Base-by-base conservation (phyloP, 2,797 vertebrate genomes). In the Pantherophis alleghaniensis region DNA sequence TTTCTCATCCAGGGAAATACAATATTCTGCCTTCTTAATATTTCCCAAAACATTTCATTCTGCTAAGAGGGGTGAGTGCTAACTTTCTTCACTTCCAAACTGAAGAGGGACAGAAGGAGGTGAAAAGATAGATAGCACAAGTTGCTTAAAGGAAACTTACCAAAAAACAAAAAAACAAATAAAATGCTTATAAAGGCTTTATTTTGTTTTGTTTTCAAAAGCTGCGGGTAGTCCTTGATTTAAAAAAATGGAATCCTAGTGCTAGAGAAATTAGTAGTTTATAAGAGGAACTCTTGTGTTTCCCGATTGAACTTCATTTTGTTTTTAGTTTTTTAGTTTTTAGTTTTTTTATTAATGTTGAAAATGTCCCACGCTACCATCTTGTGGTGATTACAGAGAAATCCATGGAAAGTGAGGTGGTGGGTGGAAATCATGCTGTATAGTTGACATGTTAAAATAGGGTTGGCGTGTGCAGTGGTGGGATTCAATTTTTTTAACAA, bases 331-430 rank as follows among this genome's bases (percentile, higher is more conserved):
- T 59, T 42, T 42, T 42, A 42, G 59, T 6, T 60, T 22, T 60
- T 60, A 2, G 20, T 57, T 59, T 22, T 60, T 60, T 57, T 26
- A 12, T 88, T 61, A 83, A 60, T 83, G 16, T 20, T 90, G n/a
- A 74, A 92, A 57, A 91, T 86, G 66, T 87, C 94, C 92, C 55
- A 11, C 94, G 93, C 91, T 57, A 90, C 94, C 96, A 95, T 94
- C 95, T 96, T 91, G 96, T 95, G 96, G 94, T 74, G 42, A 86
- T n/a, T n/a, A 91, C 89, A 63, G 14, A 61, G 47, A 56, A 0
- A 7, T 28, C 42, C 4, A 4, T 74, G 66, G 66, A 37, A 74
- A 74, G 16, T 16, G 16, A 18, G 6, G 6, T 28, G 28, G 53
- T 37, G 47, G 37, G n/a, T 87, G 59, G 79, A 90, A 92, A 66